Conservation (phyloP, 2,113 vertebrate species). For the Sebastes schlegelii region DNA sequence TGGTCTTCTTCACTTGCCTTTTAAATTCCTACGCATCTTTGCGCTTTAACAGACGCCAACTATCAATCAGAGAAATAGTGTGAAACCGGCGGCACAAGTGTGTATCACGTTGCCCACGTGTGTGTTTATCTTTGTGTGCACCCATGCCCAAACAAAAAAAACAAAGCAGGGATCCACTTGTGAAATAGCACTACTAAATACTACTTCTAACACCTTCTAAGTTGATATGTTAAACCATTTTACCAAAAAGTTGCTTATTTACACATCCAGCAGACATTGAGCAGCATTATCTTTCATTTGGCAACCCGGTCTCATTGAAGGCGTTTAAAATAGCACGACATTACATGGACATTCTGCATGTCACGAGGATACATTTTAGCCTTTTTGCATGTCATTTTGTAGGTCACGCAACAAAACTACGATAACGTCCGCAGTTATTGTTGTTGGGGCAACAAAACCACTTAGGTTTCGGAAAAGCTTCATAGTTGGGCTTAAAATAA, state of each 20-base stretch:
- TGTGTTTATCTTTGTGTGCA: background rate
- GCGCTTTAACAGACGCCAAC: background rate
- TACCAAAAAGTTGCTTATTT: background rate
- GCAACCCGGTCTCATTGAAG: too few relatives aligned
- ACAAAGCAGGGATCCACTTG: background rate
- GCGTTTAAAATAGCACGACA: too few relatives aligned
- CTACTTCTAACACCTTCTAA: too few relatives aligned
- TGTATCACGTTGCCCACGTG: background rate
- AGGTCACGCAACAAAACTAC: too few relatives aligned
- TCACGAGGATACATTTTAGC: too few relatives aligned
- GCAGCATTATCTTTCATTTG: background rate
- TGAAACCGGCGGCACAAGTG: background rate
- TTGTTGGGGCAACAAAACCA: too few relatives aligned
- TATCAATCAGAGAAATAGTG: background rate
- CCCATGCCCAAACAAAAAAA: background rate
- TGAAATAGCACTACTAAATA: background rate
- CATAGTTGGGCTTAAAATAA: too few relatives aligned
- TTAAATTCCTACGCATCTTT: background rate
- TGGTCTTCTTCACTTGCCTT: background rate
- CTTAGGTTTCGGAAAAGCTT: too few relatives aligned
- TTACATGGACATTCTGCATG: too few relatives aligned
- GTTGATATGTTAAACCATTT: too few relatives aligned
- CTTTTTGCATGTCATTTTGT: too few relatives aligned
- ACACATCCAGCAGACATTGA: background rate
- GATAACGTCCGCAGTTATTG: too few relatives aligned